Evolutionary conservation across 1,140 invertebrate genomes (phyloP).

Genomic region (Hestina assimilis): DNA sequence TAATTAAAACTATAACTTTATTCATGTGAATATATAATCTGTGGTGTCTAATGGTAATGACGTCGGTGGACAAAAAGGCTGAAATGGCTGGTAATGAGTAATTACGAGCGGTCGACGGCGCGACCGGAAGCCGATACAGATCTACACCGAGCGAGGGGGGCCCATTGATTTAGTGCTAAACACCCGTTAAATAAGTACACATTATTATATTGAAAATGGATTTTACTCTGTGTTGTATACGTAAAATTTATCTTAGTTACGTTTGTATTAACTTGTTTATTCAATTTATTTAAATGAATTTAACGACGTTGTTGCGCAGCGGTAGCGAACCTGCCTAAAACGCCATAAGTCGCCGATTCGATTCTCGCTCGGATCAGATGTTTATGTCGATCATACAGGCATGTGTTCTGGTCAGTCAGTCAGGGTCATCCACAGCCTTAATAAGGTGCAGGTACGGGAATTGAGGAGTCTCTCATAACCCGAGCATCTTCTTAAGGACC

Average conservation of each 20-base stretch:
- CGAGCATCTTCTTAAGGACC: too few species aligned
- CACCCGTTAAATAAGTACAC: conserved; percentile 43
- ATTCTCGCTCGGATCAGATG: too few species aligned
- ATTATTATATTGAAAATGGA: conserved; percentile 14
- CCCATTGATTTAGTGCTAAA: conserved; percentile 60
- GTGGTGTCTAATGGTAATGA: background rate
- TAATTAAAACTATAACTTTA: conserved; percentile 15
- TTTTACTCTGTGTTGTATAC: background rate
- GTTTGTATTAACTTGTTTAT: too few species aligned
- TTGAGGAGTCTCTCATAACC: too few species aligned
- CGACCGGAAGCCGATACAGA: conserved; percentile 55
- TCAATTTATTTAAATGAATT: too few species aligned
- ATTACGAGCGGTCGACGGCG: conserved; percentile 45
- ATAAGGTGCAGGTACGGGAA: too few species aligned
- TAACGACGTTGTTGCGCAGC: too few species aligned
- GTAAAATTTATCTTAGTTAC: background rate
- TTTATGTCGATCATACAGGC: too few species aligned
- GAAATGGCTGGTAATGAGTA: conserved; percentile 61
- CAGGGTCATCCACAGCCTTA: too few species aligned
- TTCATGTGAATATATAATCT: conserved; percentile 13
- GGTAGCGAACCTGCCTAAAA: too few species aligned
- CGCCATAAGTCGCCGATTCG: too few species aligned
- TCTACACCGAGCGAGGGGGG: conserved; percentile 47
- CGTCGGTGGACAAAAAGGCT: conserved; percentile 45
- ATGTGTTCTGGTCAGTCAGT: too few species aligned